Conservation (phyloP, 2,797 vertebrate genomes). For the Microctenopoma lineatum region DNA sequence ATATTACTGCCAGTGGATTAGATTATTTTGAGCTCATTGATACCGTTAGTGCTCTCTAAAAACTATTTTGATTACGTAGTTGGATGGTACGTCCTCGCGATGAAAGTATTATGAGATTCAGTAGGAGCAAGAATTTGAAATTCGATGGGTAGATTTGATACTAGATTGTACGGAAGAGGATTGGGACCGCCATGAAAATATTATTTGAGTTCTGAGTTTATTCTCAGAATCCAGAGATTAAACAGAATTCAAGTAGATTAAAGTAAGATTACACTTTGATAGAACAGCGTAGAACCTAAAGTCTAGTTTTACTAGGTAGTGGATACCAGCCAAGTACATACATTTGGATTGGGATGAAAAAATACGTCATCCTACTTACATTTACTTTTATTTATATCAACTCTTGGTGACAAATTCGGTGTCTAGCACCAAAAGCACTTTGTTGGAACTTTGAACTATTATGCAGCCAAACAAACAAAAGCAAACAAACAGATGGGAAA, state of each 20-base stretch:
- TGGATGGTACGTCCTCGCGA: no score
- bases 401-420: not conserved
- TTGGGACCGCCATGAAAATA: no score
- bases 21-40: no score
- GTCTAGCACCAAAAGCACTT: not conserved
- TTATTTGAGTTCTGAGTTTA: no score
- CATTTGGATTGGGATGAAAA: not conserved
- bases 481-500: slow-evolving; percentile 43
- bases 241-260: no score
- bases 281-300: no score
- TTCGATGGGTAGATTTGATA: not conserved
- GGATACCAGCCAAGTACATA: not conserved
- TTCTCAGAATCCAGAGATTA: no score
- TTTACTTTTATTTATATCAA: not conserved
- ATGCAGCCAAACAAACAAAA: slow-evolving; percentile 48
- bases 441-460: slow-evolving; percentile 8
- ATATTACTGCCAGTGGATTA: no score
- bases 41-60: no score
- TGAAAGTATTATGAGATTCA: not conserved
- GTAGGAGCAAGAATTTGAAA: not conserved
- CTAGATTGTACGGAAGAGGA: no score
- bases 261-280: no score
- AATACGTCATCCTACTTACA: not conserved
- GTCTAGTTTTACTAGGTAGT: not conserved
- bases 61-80: no score